phyloP scores from a whole-genome alignment of 2,113 vertebrate species.

The Syngnathoides biaculeatus region DNA sequence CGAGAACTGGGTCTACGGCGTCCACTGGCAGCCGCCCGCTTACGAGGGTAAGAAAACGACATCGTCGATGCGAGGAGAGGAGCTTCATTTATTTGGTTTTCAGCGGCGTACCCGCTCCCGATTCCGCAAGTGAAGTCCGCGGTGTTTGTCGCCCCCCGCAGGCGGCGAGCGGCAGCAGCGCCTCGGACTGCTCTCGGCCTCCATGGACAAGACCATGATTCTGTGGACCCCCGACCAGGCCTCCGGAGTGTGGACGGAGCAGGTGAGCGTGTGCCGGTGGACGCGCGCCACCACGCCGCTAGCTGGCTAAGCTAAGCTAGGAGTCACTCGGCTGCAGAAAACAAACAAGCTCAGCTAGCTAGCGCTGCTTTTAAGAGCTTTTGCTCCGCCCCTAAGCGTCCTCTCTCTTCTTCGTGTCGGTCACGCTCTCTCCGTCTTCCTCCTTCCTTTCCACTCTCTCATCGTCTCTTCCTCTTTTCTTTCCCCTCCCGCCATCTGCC shows the following conservation, averaged over 20 bases:
- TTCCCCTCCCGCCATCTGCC: conserved; percentile 59
- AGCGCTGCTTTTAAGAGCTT: background rate
- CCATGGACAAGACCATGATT: conserved; percentile 98
- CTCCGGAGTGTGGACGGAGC: conserved; percentile 92
- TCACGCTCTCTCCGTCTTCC: background rate
- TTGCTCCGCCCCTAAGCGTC: background rate
- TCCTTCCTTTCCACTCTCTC: conserved; percentile 14
- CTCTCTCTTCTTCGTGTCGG: background rate
- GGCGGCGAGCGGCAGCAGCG: conserved; percentile 82
- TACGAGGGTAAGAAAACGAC: conserved; percentile 77
- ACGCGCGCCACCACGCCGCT: no score
- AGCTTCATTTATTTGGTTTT: background rate
- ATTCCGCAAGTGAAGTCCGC: background rate
- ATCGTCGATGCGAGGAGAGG: background rate
- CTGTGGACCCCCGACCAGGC: conserved; percentile 92
- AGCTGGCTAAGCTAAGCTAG: no score
- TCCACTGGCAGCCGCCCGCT: conserved; percentile 89
- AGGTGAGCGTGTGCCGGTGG: conserved; percentile 73
- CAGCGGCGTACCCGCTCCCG: background rate
- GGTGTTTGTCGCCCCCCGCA: conserved; percentile 69
- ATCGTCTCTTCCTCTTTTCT: conserved; percentile 19
- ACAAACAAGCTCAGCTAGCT: no score
- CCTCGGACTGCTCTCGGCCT: conserved; percentile 86
- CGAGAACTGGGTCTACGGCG: conserved; percentile 91
- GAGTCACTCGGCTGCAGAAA: no score